Evolutionary conservation across 2,113 vertebrate genomes (phyloP).

Genomic region (Vimba vimba): DNA sequence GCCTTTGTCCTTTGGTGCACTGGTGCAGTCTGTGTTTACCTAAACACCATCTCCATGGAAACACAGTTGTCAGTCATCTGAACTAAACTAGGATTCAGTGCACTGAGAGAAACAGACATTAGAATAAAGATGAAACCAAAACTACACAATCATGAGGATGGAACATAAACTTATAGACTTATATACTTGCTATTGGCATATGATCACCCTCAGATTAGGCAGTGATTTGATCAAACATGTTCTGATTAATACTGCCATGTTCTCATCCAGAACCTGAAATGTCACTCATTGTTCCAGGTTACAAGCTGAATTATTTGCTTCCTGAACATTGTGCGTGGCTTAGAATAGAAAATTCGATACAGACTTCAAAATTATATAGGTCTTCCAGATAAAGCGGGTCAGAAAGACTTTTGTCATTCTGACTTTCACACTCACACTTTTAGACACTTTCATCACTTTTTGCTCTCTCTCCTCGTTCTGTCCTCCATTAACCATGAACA

Average conservation of each 20-base stretch:
- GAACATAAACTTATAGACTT: background rate
- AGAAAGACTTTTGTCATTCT: constrained; percentile 19
- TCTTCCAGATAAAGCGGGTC: background rate
- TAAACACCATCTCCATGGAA: constrained; percentile 52
- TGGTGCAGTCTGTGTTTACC: constrained; percentile 47
- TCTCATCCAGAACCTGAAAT: background rate
- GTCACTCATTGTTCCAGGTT: background rate
- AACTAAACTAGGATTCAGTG: background rate
- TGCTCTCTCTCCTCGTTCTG: background rate
- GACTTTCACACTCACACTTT: background rate
- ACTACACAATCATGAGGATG: background rate
- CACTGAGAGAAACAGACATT: background rate
- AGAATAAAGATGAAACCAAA: background rate
- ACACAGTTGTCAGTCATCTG: constrained; percentile 50
- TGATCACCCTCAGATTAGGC: background rate
- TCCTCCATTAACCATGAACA: background rate
- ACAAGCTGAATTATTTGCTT: background rate
- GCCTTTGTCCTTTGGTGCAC: constrained; percentile 18
- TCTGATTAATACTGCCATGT: background rate
- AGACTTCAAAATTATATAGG: background rate
- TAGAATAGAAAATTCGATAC: background rate
- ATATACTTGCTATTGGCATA: background rate
- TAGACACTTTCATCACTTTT: constrained; percentile 2
- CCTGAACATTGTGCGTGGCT: background rate
- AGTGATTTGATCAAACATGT: background rate